A percentile compares a stretch with the other conserved stretches of the same genome.
Evolutionary conservation across 2,797 vertebrate species (phyloP).

Genomic region (Phalloptychus januarius): DNA sequence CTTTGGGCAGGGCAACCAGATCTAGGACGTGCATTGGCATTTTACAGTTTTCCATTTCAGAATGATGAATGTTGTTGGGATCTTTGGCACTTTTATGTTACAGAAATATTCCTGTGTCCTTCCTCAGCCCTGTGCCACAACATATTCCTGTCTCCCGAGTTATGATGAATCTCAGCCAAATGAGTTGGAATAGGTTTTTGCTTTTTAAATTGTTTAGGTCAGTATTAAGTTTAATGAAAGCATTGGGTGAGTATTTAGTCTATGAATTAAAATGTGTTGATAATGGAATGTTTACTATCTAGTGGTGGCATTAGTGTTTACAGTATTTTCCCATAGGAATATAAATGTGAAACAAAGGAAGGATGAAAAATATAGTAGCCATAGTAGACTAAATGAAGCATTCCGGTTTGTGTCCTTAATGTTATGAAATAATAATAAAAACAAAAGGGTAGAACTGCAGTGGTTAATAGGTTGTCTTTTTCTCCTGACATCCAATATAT

Average conservation of each 20-base stretch:
- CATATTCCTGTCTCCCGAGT: not conserved
- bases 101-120: not conserved
- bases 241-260: not conserved
- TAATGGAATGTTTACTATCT: not conserved
- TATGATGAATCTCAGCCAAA: not conserved
- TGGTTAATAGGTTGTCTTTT: not conserved
- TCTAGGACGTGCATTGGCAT: not conserved
- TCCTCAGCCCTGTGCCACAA: not conserved
- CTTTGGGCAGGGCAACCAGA: not conserved
- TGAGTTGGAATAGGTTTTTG: not conserved
- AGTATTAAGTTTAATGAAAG: not conserved
- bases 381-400: not conserved
- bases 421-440: not conserved
- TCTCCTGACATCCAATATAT: not conserved
- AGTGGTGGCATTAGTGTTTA: not conserved
- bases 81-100: not conserved
- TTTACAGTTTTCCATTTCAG: not conserved
- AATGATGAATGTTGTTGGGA: not conserved
- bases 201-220: not conserved
- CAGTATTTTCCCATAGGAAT: not conserved
- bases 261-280: not conserved
- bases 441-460: not conserved
- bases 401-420: not conserved
- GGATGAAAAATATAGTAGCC: not conserved
- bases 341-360: not conserved